Conservation (phyloP, 1,140 invertebrate genomes). For the Atopsyche davidsoni region DNA sequence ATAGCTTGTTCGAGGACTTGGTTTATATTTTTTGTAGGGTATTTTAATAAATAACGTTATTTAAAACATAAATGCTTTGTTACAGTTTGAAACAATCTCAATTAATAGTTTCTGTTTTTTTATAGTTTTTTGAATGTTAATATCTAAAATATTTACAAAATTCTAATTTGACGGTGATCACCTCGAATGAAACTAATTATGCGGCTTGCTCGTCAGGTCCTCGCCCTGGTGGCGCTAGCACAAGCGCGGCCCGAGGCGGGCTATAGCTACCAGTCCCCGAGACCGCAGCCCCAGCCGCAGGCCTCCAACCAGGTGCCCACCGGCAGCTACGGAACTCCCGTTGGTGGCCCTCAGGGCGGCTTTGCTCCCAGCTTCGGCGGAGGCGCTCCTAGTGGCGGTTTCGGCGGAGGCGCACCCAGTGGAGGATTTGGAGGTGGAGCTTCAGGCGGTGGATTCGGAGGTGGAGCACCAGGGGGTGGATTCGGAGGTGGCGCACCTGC, state of each 20-base stretch:
- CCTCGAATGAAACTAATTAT: no score
- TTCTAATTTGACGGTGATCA: no score
- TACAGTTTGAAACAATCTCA: no score
- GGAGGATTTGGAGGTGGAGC: no score
- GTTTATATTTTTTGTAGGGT: no score
- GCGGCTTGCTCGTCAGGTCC: slow-evolving; percentile 31
- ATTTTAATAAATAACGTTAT: no score
- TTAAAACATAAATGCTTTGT: no score
- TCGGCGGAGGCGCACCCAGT: background rate
- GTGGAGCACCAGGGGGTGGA: slow-evolving; percentile 31
- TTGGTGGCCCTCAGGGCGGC: slow-evolving; percentile 11
- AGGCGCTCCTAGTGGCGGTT: background rate
- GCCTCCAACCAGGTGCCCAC: background rate
- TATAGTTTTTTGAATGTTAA: no score
- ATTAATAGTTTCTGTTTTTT: no score
- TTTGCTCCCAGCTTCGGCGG: background rate
- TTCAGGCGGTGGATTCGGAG: slow-evolving; percentile 11
- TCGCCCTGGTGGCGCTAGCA: slow-evolving; percentile 52
- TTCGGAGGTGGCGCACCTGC: slow-evolving; percentile 27
- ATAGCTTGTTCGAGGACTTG: no score
- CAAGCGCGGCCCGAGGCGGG: slow-evolving; percentile 55
- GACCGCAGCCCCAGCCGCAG: slow-evolving; percentile 37
- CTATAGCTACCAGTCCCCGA: slow-evolving; percentile 54
- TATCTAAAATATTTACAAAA: no score
- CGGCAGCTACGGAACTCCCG: slow-evolving; percentile 14